Evolutionary conservation across 2,888 invertebrate species (phyloP), one percentile per base, ranked within the genome.

Genomic region (Apocheima hispidaria): DNA sequence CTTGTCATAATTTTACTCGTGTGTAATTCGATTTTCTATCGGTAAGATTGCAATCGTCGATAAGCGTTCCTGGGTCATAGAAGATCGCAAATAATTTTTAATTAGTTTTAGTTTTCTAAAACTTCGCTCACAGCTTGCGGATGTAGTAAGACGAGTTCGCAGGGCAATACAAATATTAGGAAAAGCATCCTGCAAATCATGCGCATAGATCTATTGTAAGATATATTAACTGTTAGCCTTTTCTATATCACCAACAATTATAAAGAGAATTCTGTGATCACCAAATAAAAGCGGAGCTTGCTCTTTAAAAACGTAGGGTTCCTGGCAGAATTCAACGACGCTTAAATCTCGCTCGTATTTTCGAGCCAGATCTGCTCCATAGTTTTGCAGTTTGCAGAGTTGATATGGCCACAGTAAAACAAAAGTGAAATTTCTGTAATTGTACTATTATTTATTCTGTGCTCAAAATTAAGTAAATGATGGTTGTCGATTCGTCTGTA

Each of bases 51-150:
- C 66, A 52, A 71, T 66, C 64, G 51, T 46, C 49, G 53, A 66
- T 68, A 72, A 66, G 41, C 72, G 63, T 64, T 68, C 68, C 63
- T 66, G 65, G 60, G 64, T 65, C 61, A 64, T 65, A 40, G 38
- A 20, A 20, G 40, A 20, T 40, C 40, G 20, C 21, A 40, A 40
- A 21, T 40, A 21, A 20, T 30, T 46, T 18, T 16, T 9, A 10
- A 46, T 30, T 12, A 46, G 30, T 30, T 30, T 46, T 46, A 55
- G 58, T 62, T 70, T 72, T 55, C 65, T 72, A 64, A 74, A 74
- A 68, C 68, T 72, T 71, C 66, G 66, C 65, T 72, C 70, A 53
- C 69, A 70, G 59, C 68, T 70, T 65, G 69, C 72, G 58, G 58
- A 62, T 58, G 66, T 66, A 70, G 67, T 67, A 58, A 62, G 67